A percentile compares a stretch with the other conserved stretches of the same genome.
These are phyloP conservation scores for Augochlora pura DNA, from an alignment of 1,140 invertebrate genomes.

Conservation along the genomic window DNA sequence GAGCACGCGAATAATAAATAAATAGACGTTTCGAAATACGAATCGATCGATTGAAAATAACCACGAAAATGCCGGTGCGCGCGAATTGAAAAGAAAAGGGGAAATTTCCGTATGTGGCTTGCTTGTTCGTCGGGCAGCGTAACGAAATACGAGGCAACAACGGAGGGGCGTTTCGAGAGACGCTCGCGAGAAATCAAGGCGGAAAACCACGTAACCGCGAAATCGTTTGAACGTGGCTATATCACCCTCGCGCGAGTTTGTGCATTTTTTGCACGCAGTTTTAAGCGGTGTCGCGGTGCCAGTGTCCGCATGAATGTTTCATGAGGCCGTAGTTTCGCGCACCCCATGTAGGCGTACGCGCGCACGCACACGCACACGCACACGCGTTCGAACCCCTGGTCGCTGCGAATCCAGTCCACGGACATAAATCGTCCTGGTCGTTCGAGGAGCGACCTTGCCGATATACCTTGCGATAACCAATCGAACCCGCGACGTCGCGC, in stretches of 20 bases:
- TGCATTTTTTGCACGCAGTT: conserved; percentile 46
- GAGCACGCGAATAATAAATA: no score
- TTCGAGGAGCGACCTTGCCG: conserved; percentile 10
- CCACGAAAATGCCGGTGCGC: background rate
- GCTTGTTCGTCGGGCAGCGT: background rate
- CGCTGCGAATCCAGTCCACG: conserved; percentile 40
- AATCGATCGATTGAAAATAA: no score
- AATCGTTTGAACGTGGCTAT: conserved; percentile 52
- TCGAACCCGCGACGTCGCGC: background rate
- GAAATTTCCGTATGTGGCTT: background rate
- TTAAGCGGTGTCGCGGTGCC: conserved; percentile 62
- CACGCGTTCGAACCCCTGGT: conserved; percentile 33
- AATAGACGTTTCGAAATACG: no score
- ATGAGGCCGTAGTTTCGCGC: conserved; percentile 47
- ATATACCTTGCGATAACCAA: conserved; percentile 34
- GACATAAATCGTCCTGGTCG: conserved; percentile 50
- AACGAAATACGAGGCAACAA: conserved; percentile 45
- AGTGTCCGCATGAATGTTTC: conserved; percentile 62
- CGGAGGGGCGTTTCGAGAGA: conserved; percentile 35
- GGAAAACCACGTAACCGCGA: conserved; percentile 52
- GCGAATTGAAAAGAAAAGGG: background rate
- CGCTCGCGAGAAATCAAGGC: conserved; percentile 39
- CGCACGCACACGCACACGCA: background rate
- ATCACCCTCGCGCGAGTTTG: conserved; percentile 24
- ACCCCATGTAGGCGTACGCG: background rate